phyloP scores from a whole-genome alignment of 2,113 vertebrate species.

The Erpornis zantholeuca region DNA sequence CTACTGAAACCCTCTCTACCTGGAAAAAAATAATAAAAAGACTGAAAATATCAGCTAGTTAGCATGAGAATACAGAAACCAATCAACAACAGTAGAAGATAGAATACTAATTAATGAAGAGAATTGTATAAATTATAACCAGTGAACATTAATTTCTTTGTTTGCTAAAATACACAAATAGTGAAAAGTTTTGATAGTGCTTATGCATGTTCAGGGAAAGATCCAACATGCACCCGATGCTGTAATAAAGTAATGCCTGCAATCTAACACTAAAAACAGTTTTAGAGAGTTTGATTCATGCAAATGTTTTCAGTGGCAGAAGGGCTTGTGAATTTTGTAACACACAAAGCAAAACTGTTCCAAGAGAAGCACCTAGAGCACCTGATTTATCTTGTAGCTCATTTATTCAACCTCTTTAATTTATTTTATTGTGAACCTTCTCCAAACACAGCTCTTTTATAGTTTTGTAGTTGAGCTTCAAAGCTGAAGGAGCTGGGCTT shows the following conservation, averaged over 20 bases:
- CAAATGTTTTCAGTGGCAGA: background rate
- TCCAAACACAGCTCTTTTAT: background rate
- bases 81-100: background rate
- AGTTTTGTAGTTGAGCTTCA: background rate
- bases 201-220: background rate
- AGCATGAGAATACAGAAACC: background rate
- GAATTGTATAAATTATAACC: background rate
- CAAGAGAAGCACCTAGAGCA: background rate
- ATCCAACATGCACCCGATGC: accelerated
- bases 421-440: background rate
- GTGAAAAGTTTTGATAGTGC: background rate
- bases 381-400: background rate
- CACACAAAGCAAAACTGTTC: background rate
- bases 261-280: background rate
- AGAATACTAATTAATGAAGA: background rate
- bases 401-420: background rate
- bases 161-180: background rate
- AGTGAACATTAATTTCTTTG: background rate
- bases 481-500: background rate
- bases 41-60: background rate
- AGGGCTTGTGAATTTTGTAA: background rate
- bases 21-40: background rate
- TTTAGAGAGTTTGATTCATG: background rate
- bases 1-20: background rate
- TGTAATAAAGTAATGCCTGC: background rate